phyloP scores from a whole-genome alignment of 2,113 vertebrate species.

The Semnornis frantzii region DNA sequence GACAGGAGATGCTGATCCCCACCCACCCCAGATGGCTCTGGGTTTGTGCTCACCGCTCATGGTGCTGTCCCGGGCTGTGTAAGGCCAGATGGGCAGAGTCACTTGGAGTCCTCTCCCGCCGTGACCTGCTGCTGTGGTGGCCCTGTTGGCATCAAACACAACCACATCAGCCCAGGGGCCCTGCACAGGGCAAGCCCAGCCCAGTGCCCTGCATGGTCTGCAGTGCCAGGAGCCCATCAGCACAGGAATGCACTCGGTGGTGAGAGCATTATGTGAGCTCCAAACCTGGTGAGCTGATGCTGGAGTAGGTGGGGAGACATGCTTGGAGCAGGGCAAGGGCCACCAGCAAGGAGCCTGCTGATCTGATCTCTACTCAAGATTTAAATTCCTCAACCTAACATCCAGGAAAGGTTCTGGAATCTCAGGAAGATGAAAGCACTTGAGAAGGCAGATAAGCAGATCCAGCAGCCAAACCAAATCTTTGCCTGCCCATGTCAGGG shows the following conservation, averaged over 20 bases:
- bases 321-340: neutral
- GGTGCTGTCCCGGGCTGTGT: neutral
- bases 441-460: neutral
- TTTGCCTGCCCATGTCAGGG: neutral
- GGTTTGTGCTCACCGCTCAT: neutral
- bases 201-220: neutral
- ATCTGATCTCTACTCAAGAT: neutral
- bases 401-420: neutral
- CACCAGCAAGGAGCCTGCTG: neutral
- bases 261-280: neutral
- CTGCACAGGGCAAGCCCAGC: neutral
- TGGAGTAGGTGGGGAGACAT: neutral
- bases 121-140: neutral
- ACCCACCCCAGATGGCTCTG: rapidly evolving
- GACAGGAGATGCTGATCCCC: neutral
- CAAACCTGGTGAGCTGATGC: neutral
- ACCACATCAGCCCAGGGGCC: rapidly evolving
- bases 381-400: neutral
- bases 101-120: neutral
- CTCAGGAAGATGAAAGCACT: neutral
- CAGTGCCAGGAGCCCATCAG: neutral
- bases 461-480: neutral
- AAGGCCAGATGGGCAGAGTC: neutral
- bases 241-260: rapidly evolving
- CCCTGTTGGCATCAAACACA: conserved; percentile 26